Evolutionary conservation across 2,113 vertebrate species (phyloP).

Genomic region (Miniopterus natalensis): DNA sequence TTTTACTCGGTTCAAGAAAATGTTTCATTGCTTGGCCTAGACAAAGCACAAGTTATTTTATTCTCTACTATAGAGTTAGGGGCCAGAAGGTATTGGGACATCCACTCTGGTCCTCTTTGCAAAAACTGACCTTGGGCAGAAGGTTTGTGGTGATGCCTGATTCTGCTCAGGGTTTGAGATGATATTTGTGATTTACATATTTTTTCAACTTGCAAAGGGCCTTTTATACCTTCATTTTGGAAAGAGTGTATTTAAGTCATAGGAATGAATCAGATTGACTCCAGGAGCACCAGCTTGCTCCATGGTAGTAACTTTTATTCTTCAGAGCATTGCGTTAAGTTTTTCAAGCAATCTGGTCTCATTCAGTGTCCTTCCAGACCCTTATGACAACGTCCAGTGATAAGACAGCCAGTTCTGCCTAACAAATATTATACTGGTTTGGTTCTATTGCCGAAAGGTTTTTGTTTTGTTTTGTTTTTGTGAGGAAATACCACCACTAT

Average conservation of each 20-base stretch:
- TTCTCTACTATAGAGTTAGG: neutral
- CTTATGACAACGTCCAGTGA: neutral
- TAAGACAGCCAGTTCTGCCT: neutral
- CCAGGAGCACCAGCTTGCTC: neutral
- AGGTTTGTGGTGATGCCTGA: neutral
- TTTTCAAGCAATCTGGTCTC: neutral
- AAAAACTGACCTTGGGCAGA: neutral
- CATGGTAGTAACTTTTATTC: neutral
- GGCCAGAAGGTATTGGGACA: neutral
- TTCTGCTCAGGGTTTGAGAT: neutral
- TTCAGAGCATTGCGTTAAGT: constrained; percentile 20
- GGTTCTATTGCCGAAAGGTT: neutral
- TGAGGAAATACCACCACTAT: neutral
- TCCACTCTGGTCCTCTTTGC: neutral
- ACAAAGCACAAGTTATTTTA: neutral
- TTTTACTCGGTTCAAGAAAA: neutral
- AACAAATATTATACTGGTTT: neutral
- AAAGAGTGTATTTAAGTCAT: neutral
- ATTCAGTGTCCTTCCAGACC: neutral
- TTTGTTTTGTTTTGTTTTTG: neutral
- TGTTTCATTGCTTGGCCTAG: neutral
- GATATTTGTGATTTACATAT: neutral
- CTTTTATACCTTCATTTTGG: neutral
- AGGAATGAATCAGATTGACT: neutral
- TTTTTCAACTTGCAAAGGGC: neutral